Evolutionary conservation across 2,888 invertebrate genomes (phyloP), one percentile per base, ranked within the genome.

Genomic region (Aphodius granarius): DNA sequence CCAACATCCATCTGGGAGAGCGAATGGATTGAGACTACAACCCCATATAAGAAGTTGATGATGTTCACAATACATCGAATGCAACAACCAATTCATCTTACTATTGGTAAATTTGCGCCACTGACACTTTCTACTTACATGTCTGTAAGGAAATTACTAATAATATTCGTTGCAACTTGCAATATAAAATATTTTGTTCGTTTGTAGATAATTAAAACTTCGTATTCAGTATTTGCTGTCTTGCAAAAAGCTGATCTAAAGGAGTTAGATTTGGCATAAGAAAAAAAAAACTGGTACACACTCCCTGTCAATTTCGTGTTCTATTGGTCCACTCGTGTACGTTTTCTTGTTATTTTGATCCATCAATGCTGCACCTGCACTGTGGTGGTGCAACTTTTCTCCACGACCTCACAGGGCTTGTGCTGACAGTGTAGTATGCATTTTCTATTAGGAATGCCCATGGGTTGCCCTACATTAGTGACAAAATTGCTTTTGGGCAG

Each of bases 71-170:
- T 86, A 84, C 80, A 82, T 16, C 78, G 85, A 73, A 81, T 84
- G 77, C 82, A 82, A 75, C 82, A 81, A 78, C 84, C 84, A 0
- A 77, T 86, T n/a, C 81, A 82, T 80, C 79, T 86, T 43, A 86
- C 85, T 3, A 84, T 84, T 63, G 86, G 86, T 64, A 83, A 84
- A 80, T 85, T 86, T 78, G 83, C 83, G 62, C 85, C 85, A 2
- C 78, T 86, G 4, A 86, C 85, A 16, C 77, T 86, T 71, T 74
- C 82, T 5, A 86, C 86, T 6, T 84, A 84, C 76, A 82, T 85
- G 76, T 79, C 83, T 16, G 86, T 86, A 79, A 78, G 2, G 9
- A 19, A 17, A 66, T 66, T 17, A 66, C 13, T 66, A n/a, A 6
- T 65, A 18, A 18, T 19, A 3, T 65, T 5, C 19, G 4, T 2